Base-by-base conservation (phyloP, 2,797 vertebrate genomes). In the Hemibagrus guttatus region DNA sequence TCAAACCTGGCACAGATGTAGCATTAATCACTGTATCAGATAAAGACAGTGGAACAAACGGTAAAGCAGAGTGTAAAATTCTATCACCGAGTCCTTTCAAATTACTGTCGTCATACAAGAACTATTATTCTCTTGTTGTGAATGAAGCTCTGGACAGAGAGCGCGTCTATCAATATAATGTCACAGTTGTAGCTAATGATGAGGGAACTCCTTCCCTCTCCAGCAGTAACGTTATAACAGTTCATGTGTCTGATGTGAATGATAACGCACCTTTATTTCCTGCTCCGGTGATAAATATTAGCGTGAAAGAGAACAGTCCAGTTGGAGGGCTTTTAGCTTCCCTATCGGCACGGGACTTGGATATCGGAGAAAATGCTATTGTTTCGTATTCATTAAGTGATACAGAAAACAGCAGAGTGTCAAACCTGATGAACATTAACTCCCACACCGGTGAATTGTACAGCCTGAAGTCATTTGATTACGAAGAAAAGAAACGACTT, bases 241-340 rank as follows among this genome's bases (percentile, higher is more conserved):
- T 97, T 87, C 91, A 95, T 7, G 92, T 98, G 79, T 96, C 96
- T 0, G 97, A 98, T 83, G 92, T 97, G 68, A 97, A 97, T 85
- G 97, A 98, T 89, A 98, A 97, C 0, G 89, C 95, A 0, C 97
- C 97, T 0, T 89, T n/a, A 49, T 98, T 98, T 2, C 92, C 91
- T 74, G 84, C 96, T 39, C 86, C 93, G 5, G 88, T 93, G 0
- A 96, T 97, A 82, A 93, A 96, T 28, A 87, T 97, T 79, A 97
- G 96, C 85, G 90, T 97, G 0, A 95, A 95, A 56, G 97, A 98
- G 90, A 97, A 98, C 88, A 97, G 95, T 85, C 91, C 91, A 63
- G 87, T 92, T 0, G 96, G 96, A 68, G 74, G 4, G 92, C 90
- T 12, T 66, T 93, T 76, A 23, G 31, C 59, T 90, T 97, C 92